These are phyloP conservation scores for Brenthis daphne DNA, from an alignment of 2,888 invertebrate species.

Conservation along the genomic window DNA sequence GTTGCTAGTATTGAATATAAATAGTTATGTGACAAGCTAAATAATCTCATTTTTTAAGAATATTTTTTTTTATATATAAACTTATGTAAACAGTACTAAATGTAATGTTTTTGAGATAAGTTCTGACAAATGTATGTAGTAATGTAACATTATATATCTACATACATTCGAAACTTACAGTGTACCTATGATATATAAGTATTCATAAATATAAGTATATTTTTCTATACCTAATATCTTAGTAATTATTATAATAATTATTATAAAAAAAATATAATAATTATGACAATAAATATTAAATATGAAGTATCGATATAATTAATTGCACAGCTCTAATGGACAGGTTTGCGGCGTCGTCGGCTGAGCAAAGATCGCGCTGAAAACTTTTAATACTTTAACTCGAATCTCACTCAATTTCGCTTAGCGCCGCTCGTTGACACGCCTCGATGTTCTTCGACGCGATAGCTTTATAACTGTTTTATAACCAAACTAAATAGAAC, in stretches of 20 bases:
- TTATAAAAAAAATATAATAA: not conserved
- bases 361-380: constrained; percentile 75
- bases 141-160: no score
- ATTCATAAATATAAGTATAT: no score
- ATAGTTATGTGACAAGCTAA: no score
- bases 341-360: constrained; percentile 49
- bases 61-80: no score
- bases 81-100: no score
- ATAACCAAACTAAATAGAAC: constrained; percentile 38
- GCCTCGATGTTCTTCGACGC: constrained; percentile 54
- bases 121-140: no score
- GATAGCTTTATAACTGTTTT: constrained; percentile 68
- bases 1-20: no score
- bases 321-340: constrained; percentile 33
- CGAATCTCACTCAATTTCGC: constrained; percentile 80
- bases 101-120: no score
- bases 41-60: no score
- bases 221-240: no score
- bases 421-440: constrained; percentile 75
- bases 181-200: no score
- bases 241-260: not conserved
- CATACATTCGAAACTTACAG: no score
- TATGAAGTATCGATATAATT: constrained; percentile 36
- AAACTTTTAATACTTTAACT: constrained; percentile 82
- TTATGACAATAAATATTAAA: not conserved